Percentiles rank a stretch among this genome's conserved stretches.
These are phyloP conservation scores for Barbus barbus DNA, from an alignment of 2,113 vertebrate genomes.

Conservation along the genomic window DNA sequence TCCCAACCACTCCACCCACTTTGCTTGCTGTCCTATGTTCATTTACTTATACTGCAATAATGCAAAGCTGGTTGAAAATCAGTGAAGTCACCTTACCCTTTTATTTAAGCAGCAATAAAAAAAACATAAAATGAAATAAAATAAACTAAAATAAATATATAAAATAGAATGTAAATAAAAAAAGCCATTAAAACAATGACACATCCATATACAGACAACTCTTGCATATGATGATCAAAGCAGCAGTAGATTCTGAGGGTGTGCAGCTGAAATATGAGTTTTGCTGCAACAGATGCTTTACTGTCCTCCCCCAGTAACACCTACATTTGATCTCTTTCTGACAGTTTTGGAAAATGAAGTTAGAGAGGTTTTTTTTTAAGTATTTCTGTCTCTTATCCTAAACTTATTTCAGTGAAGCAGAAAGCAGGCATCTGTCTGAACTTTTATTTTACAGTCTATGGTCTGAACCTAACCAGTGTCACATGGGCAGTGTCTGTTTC, in stretches of 20 bases:
- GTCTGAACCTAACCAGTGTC: background rate
- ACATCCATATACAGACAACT: background rate
- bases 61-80: background rate
- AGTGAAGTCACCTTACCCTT: background rate
- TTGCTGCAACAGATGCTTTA: background rate
- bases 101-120: background rate
- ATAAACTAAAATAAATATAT: background rate
- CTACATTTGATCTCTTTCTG: background rate
- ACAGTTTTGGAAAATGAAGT: background rate
- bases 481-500: background rate
- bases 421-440: background rate
- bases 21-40: background rate
- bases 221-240: background rate
- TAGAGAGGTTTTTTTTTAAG: background rate
- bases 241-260: background rate
- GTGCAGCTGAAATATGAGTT: background rate
- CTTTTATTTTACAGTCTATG: too few species aligned
- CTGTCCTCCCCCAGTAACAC: slow-evolving; percentile 3
- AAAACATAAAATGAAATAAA: background rate
- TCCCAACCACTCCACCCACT: too few species aligned
- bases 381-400: background rate
- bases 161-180: background rate
- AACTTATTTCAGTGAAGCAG: background rate
- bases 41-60: background rate
- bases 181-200: background rate